Conservation (phyloP, 2,888 invertebrate species). For the Bedellia somnulentella region DNA sequence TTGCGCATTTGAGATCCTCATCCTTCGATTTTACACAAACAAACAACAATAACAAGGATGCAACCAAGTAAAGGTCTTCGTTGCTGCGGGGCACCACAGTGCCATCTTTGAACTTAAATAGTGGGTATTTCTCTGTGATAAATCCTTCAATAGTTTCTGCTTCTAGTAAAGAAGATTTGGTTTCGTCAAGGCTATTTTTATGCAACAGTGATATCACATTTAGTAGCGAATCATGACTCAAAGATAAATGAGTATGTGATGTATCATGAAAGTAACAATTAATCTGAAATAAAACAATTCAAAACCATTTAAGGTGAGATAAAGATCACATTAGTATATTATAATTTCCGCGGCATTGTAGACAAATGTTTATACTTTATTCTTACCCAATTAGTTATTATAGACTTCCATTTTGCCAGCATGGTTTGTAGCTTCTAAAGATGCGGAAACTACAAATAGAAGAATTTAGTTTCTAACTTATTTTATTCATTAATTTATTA, state of each 20-base stretch:
- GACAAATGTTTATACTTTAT: no score
- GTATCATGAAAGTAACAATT: conserved; percentile 43
- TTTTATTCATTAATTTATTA: no score
- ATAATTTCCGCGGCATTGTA: no score
- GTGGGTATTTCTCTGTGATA: conserved; percentile 48
- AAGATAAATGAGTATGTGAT: conserved; percentile 17
- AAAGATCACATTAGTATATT: neutral
- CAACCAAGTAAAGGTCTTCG: conserved; percentile 35
- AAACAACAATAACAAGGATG: conserved; percentile 54
- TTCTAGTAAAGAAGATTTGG: conserved; percentile 37
- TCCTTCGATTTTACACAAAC: conserved; percentile 56
- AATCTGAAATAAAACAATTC: conserved; percentile 26
- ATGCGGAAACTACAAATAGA: neutral
- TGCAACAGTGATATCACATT: conserved; percentile 37
- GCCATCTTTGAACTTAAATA: conserved; percentile 40
- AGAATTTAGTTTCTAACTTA: neutral
- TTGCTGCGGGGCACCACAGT: conserved; percentile 22
- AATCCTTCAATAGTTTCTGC: conserved; percentile 39
- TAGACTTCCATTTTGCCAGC: conserved; percentile 44
- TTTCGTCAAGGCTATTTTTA: conserved; percentile 38
- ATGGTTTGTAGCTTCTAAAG: conserved; percentile 17
- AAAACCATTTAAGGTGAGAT: no score
- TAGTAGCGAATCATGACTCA: conserved; percentile 27
- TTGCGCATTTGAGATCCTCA: conserved; percentile 51
- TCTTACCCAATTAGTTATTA: conserved; percentile 47